Percentiles rank a stretch among this genome's conserved stretches.
These are phyloP conservation scores for Cyphomyrus discorhynchus DNA, from an alignment of 2,113 vertebrate genomes.

Conservation along the genomic window DNA sequence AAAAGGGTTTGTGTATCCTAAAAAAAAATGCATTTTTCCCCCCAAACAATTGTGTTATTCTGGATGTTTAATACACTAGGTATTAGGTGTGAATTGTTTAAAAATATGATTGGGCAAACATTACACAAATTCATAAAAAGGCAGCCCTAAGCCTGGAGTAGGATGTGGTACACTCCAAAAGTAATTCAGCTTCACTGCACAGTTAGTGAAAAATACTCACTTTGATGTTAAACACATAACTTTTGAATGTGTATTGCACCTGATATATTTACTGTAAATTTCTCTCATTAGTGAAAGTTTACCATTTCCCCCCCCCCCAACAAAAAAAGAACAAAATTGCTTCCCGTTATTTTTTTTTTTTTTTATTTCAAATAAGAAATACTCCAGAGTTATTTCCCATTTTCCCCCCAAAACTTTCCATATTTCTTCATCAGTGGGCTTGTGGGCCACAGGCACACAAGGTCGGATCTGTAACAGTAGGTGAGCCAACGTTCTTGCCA, in stretches of 20 bases:
- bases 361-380: neutral
- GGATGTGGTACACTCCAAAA: neutral
- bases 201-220: neutral
- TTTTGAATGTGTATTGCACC: neutral
- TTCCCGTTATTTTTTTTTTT: neutral
- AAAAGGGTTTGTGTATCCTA: neutral
- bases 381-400: neutral
- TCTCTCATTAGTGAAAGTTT: neutral
- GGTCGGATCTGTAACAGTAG: neutral
- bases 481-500: neutral
- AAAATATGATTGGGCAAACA: neutral
- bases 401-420: neutral
- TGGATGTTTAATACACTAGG: neutral
- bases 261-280: neutral
- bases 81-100: neutral
- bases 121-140: neutral
- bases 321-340: neutral
- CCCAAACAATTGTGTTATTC: neutral
- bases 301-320: neutral
- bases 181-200: neutral
- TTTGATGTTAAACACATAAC: neutral
- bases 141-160: neutral
- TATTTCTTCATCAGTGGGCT: neutral
- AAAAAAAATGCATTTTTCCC: neutral
- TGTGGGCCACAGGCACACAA: neutral